Base-by-base conservation (phyloP, 2,888 invertebrate genomes). In the Dicycla oo region DNA sequence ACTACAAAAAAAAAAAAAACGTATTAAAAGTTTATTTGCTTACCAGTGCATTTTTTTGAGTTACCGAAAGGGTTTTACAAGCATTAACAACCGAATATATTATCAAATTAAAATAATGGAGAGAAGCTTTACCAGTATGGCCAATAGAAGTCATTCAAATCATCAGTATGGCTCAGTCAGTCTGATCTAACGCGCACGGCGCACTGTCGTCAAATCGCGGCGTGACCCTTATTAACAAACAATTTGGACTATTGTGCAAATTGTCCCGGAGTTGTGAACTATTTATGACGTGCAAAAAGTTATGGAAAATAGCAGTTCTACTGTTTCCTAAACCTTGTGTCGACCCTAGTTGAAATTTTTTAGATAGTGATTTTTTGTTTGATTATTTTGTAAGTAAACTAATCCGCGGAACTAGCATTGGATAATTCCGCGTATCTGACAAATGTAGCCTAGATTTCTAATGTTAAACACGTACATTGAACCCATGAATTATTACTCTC, bases 141-240 rank as follows among this genome's bases (percentile, higher is more conserved):
- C 56, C 63, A 67, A 61, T 47, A 23, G 53, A 54, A 61, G 61
- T 73, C 20, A 66, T 80, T 68, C n/a, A 34, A 69, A 18, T 60
- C 83, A 80, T 74, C 81, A 81, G 84, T 75, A 69, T 73, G 47
- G 69, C 43, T 67, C 60, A 43, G 86, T 69, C 81, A 20, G 74
- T 60, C 74, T 23, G 63, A 60, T 54, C 73, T 67, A 72, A 58
- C 83, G 73, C 73, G 65, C 66, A 66, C 38, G 68, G 66, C 51
- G 23, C 49, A 63, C 58, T 51, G 68, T 49, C 69, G 54, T 61
- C 20, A 38, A 45, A 57, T 18, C 83, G 63, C 68, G 63, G 23
- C 66, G 63, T 63, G 60, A 23, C 18, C 15, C 26, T 34, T 3
- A 34, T 13, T 51, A 69, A 51, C 60, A 26, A 69, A 30, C 18